These are phyloP conservation scores for Pempheris klunzingeri DNA, from an alignment of 2,797 vertebrate species.

Conservation along the genomic window DNA sequence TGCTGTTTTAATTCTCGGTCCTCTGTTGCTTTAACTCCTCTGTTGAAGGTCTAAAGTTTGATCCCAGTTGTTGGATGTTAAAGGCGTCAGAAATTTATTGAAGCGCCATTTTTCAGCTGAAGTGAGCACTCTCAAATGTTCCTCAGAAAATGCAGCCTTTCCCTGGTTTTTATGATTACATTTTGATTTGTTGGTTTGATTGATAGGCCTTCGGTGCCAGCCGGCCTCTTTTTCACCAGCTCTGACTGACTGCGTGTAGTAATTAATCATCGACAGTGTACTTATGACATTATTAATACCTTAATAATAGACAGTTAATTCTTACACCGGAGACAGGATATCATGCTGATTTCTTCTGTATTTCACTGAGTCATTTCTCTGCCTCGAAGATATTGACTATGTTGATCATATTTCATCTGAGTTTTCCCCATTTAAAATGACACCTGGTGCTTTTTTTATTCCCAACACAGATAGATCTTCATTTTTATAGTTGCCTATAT, in stretches of 20 bases:
- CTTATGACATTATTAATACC: slow-evolving; percentile 74
- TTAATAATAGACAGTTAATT: slow-evolving; percentile 76
- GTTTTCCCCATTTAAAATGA: slow-evolving; percentile 49
- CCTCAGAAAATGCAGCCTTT: slow-evolving; percentile 35
- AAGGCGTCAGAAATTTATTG: slow-evolving; percentile 44
- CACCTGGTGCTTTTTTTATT: slow-evolving; percentile 54
- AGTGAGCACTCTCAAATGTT: slow-evolving; percentile 22
- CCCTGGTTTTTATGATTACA: slow-evolving; percentile 59
- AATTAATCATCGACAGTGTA: slow-evolving; percentile 71
- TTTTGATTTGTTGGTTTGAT: slow-evolving; percentile 78
- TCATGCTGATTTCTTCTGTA: slow-evolving; percentile 55
- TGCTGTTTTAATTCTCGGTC: slow-evolving; percentile 22
- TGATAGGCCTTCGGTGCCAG: slow-evolving; percentile 67
- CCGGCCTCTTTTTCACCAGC: slow-evolving; percentile 59
- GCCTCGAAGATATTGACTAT: slow-evolving; percentile 58
- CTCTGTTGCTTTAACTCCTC: slow-evolving; percentile 17
- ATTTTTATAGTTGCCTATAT: slow-evolving; percentile 29
- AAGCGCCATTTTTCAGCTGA: slow-evolving; percentile 34
- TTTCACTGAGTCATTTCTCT: slow-evolving; percentile 69
- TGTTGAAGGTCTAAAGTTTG: slow-evolving; percentile 5
- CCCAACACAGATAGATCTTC: slow-evolving; percentile 40
- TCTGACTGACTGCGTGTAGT: slow-evolving; percentile 56
- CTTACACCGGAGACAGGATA: slow-evolving; percentile 61
- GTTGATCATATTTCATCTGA: slow-evolving; percentile 61
- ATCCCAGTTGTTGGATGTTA: slow-evolving; percentile 16